Base-by-base conservation (phyloP, 2,888 invertebrate species). In the Pristionchus mayeri region DNA sequence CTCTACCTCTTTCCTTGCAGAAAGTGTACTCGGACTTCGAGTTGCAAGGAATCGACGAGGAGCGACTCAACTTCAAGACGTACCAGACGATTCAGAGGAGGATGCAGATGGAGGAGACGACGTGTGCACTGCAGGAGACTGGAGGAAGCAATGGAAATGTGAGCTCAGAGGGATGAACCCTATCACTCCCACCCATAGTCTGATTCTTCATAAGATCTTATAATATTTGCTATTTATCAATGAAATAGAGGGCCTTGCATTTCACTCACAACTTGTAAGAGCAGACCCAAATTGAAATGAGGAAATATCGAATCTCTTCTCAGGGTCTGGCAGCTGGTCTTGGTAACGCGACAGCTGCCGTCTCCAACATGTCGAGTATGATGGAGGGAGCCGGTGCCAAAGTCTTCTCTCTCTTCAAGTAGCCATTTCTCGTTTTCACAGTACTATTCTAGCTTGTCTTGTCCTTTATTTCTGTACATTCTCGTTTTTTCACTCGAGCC, bases 21-120 rank as follows among this genome's bases (percentile, higher is more conserved):
- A 99, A 99, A 96, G 95, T 98, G 94, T 98, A 98, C 95, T 97
- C 97, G 78, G 98, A 99, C 94, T 99, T 98, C 94, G 98, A 98
- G 94, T 95, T 99, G 86, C 98, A 99, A 94, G 98, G 98, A 89
- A 98, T 99, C 71, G 97, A 97, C 94, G 98, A 98, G 93, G 98
- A 98, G 93, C 97, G 97, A 93, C 94, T 99, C 85, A 97, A 98
- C 94, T 97, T 97, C 87, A 98, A 98, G 94, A 57, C 54, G 4
- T 54, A 84, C 81, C 87, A 92, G 85, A 90, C 91, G 37, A 96
- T 98, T 90, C 96, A 96, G 85, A 96, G 96, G 90, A 95, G 99
- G 91, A 96, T 99, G 96, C 97, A 97, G 94, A 97, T 98, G 34
- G 97, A 97, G 93, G 98, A 98, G 94, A 91, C 92, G 13, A 92